Base-by-base conservation (phyloP, 2,888 invertebrate species). In the Siphlonurus alternatus region DNA sequence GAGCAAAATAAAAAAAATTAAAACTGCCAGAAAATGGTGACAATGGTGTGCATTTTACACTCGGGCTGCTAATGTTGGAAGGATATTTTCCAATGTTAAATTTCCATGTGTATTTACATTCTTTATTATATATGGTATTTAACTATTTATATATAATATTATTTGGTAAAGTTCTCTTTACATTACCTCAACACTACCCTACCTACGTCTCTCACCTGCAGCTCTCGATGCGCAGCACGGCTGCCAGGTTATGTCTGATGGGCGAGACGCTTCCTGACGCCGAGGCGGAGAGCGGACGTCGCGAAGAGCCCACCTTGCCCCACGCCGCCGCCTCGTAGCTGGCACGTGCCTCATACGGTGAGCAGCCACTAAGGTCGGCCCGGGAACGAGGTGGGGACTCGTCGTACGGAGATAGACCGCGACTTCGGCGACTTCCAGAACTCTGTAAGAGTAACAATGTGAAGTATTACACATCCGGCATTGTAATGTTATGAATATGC, bases 161-260 rank as follows among this genome's bases (percentile, higher is more conserved):
- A n/a, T n/a, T n/a, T n/a, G n/a, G n/a, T n/a, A n/a, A n/a, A n/a
- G n/a, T n/a, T n/a, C n/a, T n/a, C n/a, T n/a, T n/a, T n/a, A n/a
- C n/a, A n/a, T n/a, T n/a, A n/a, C 5, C 15, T 38, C 5, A 38
- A 38, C 38, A 38, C 5, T 38, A 38, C 38, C 5, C 38, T 38
- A 15, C 38, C 38, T 38, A n/a, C 38, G n/a, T 56, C n/a, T 22
- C 25, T 67, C 71, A 76, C 77, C 80, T 78, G 0, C 83, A 82
- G 1, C 82, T 77, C 71, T 84, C 82, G 38, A 83, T 82, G 70
- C 87, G 76, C 25, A 87, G 73, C 62, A 87, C 75, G 2, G 87
- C 85, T 5, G 87, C 87, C 68, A 87, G 75, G 71, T 87, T 87
- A 1, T 71, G 76, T 56, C 76, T 66, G 5, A 71, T 72, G n/a